Evolutionary conservation across 2,113 vertebrate genomes (phyloP).

Genomic region (Petromus typicus): DNA sequence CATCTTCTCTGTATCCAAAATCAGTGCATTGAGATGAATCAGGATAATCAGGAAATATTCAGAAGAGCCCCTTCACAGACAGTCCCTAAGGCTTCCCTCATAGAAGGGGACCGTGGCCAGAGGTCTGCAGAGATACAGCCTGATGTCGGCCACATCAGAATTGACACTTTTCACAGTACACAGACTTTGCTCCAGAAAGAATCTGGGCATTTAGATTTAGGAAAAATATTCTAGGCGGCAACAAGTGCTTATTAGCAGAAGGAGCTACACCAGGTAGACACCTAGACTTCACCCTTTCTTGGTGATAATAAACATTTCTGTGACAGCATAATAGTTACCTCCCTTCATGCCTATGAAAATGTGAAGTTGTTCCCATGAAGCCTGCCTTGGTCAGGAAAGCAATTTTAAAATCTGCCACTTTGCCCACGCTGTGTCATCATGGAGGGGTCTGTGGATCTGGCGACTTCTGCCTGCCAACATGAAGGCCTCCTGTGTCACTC

Average conservation of each 20-base stretch:
- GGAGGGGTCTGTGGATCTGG: not conserved
- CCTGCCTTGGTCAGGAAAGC: not conserved
- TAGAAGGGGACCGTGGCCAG: not conserved
- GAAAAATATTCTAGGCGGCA: not conserved
- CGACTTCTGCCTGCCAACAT: not conserved
- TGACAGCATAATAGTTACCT: not conserved
- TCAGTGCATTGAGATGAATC: not conserved
- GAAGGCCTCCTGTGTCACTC: not conserved
- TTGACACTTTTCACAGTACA: not conserved
- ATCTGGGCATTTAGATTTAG: not conserved
- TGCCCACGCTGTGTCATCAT: not conserved
- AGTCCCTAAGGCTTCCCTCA: not conserved
- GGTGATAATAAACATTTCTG: accelerated
- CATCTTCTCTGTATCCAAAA: not conserved
- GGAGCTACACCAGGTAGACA: not conserved
- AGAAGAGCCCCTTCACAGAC: not conserved
- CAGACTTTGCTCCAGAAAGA: not conserved
- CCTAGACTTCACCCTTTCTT: not conserved
- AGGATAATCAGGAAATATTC: not conserved
- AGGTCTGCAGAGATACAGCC: not conserved
- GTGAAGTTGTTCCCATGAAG: not conserved
- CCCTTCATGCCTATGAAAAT: not conserved
- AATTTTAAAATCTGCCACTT: conserved; percentile 34
- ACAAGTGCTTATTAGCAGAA: accelerated
- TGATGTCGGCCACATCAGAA: conserved; percentile 12